These are phyloP conservation scores for Cheilosia urbana DNA, from an alignment of 2,888 invertebrate genomes.

Conservation along the genomic window DNA sequence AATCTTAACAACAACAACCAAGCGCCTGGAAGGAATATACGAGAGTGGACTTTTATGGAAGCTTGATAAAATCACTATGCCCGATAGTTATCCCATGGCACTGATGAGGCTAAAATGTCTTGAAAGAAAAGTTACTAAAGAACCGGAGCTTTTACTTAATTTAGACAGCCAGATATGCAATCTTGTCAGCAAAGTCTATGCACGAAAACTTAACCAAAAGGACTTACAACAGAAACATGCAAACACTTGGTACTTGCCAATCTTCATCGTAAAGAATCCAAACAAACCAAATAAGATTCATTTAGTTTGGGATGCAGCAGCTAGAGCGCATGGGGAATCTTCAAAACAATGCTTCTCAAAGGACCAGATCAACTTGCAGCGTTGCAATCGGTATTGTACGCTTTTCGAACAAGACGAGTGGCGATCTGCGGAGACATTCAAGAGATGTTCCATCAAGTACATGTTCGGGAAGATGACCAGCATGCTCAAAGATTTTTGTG, in stretches of 20 bases:
- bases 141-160: slow-evolving; percentile 78
- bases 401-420: background rate
- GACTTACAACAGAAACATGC: background rate
- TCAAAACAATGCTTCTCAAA: too few relatives aligned
- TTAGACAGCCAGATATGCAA: background rate
- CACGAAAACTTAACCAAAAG: slow-evolving; percentile 77
- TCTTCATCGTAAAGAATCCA: slow-evolving; percentile 76
- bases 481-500: slow-evolving; percentile 76
- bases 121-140: slow-evolving; percentile 77
- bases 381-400: background rate
- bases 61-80: slow-evolving; percentile 52
- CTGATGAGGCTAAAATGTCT: slow-evolving; percentile 50
- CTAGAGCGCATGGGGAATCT: too few relatives aligned
- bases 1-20: slow-evolving; percentile 48
- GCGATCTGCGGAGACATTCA: background rate
- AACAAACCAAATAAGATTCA: slow-evolving; percentile 76
- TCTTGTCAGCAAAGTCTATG: slow-evolving; percentile 42
- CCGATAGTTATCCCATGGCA: slow-evolving; percentile 54
- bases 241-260: slow-evolving; percentile 74
- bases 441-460: slow-evolving; percentile 7
- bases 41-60: slow-evolving; percentile 75
- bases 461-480: background rate
- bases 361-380: background rate
- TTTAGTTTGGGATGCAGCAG: too few relatives aligned
- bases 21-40: slow-evolving; percentile 31